Evolutionary conservation across 1,140 invertebrate genomes (phyloP).

Genomic region (Frieseomelitta varia): DNA sequence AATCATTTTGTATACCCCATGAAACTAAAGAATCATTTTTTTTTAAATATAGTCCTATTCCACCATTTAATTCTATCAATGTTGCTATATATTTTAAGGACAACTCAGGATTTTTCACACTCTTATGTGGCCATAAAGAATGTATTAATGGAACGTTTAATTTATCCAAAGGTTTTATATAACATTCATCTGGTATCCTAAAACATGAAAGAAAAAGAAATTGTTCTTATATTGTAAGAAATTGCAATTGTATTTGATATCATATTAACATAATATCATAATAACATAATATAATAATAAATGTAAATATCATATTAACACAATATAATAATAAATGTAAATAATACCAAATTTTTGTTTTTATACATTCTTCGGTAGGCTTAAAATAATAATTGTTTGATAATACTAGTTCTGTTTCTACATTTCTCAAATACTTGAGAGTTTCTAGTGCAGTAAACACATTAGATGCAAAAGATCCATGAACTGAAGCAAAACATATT

Average conservation of each 20-base stretch:
- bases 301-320: too few relatives aligned
- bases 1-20: conserved; percentile 57
- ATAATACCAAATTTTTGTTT: conserved; percentile 7
- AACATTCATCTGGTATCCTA: conserved; percentile 60
- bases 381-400: conserved; percentile 38
- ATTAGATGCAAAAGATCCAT: conserved; percentile 14
- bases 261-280: too few relatives aligned
- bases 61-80: conserved; percentile 48
- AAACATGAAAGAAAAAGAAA: not conserved
- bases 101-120: conserved; percentile 35
- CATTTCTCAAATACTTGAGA: not conserved
- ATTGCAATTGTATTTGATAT: too few relatives aligned
- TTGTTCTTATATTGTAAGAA: too few relatives aligned
- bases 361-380: conserved; percentile 39
- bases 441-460: conserved; percentile 4
- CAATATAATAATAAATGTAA: not conserved
- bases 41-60: conserved; percentile 61
- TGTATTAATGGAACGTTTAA: conserved; percentile 56
- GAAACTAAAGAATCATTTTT: conserved; percentile 55
- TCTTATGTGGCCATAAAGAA: conserved; percentile 55
- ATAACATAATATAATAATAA: too few relatives aligned
- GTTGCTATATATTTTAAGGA: conserved; percentile 27
- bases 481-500: not conserved
- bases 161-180: conserved; percentile 47
- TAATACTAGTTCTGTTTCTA: not conserved